Evolutionary conservation across 1,140 invertebrate species (phyloP), one percentile per base, ranked within the genome.

Genomic region (Drosophila kurseongensis): DNA sequence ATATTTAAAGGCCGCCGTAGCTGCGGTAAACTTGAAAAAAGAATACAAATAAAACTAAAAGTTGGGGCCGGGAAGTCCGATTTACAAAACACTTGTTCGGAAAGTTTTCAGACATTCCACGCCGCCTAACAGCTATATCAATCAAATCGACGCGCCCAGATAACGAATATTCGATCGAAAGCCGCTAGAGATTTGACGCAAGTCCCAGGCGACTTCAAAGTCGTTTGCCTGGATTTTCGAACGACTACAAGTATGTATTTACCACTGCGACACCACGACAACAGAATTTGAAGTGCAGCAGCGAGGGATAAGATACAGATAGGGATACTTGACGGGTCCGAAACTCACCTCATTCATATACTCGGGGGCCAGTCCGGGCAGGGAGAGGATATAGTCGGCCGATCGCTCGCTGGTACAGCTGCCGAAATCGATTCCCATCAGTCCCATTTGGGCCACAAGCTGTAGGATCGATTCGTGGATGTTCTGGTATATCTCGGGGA

Each of bases 381-480:
- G 80, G 41, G 93, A 90, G 27, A 94, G 77, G 48, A 96, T 94
- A 76, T 93, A 95, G 9, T 94, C 89, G 12, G 93, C 93, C 38
- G 94, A 94, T 2, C 80, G 72, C 18, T 93, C 72, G 62, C 94
- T 94, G 36, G 92, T 92, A 10, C 91, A 83, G 48, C 93, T 92
- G 18, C 92, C 91, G n/a, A 95, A 88, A 1, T 85, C 59, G 10
- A 95, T 93, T 16, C 93, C 92, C 18, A 95, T 81, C 3, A 85
- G 74, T 0, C 78, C 68, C 95, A 96, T 95, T 48, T 95, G 93
- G 47, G 89, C 83, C 4, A 94, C 93, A 42, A 96, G 92, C 58
- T 94, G 94, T 66, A 94, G 94, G 18, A 96, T 96, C 0, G 95
- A 94, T 75, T 96, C 95, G 66, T 95, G 94, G 18, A 96, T 93